Percentiles rank a stretch among this genome's conserved stretches.
Evolutionary conservation across 1,140 invertebrate species (phyloP).

Genomic region (Drosophila pallidifrons): DNA sequence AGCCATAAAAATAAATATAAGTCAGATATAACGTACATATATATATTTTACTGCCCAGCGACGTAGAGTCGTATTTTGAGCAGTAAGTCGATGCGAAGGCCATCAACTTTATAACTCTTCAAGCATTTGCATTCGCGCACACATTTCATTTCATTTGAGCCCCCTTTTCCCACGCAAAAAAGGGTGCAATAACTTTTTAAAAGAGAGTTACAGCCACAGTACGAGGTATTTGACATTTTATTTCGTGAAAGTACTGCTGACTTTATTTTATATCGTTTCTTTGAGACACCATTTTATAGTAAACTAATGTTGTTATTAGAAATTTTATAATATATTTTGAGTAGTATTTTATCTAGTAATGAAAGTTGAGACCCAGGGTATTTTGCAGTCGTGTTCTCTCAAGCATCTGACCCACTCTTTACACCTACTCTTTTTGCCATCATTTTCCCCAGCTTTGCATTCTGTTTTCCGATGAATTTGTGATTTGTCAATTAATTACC

Average conservation of each 20-base stretch:
- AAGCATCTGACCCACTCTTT: background rate
- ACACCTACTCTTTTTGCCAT: background rate
- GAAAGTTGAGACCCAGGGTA: too few relatives aligned
- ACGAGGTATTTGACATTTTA: too few relatives aligned
- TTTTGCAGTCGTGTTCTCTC: background rate
- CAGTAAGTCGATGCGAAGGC: conserved; percentile 32
- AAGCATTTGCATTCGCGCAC: conserved; percentile 32
- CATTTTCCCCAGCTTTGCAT: background rate
- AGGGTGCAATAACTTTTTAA: too few relatives aligned
- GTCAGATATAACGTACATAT: conserved; percentile 47
- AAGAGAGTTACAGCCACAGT: too few relatives aligned
- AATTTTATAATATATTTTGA: too few relatives aligned
- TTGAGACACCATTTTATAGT: too few relatives aligned
- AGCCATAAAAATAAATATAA: conserved; percentile 64
- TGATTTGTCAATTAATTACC: conserved; percentile 3
- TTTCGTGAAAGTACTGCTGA: too few relatives aligned
- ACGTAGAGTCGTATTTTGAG: conserved; percentile 40
- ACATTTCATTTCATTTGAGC: background rate
- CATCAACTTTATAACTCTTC: conserved; percentile 32
- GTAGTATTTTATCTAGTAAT: too few relatives aligned
- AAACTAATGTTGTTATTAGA: too few relatives aligned
- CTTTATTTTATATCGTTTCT: too few relatives aligned
- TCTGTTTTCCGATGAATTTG: too few relatives aligned
- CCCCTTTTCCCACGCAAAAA: too few relatives aligned
- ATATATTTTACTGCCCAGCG: conserved; percentile 46